Base-by-base conservation (phyloP, 2,888 invertebrate genomes). In the Carpatolechia fugitivella region DNA sequence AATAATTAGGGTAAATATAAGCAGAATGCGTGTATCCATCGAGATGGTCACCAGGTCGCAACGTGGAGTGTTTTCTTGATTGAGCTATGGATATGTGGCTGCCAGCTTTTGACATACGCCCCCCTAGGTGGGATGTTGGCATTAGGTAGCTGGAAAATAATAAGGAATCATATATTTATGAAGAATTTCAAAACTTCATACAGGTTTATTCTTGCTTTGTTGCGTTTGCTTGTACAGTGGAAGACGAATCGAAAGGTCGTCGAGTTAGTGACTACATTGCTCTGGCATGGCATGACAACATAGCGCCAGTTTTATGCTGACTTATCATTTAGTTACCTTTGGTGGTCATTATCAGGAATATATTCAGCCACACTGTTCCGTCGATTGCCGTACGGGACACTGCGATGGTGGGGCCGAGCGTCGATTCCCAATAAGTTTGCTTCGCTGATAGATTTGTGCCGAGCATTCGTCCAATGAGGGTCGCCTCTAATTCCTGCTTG, bases 371-470 rank as follows among this genome's bases (percentile, higher is more conserved):
- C 92, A 66, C 93, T 93, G 70, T 86, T 92, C 59, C 93, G 75
- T 61, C 93, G 82, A 35, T 91, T 88, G 59, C 62, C 72, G 54
- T 89, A 82, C 11, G 87, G 82, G 5, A 82, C 63, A 16, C 91
- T 33, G 2, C 36, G 20, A 1, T 33, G 85, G 0, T 72, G 85
- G 24, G 91, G 91, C 31, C 85, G 68, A 0, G 85, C 79, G 40
- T 93, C 93, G 1, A 92, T 89, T 1, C 93, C 92, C 40, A 97
- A 84, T 18, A 97, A 87, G 87, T 97, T 97, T 8, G 97, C 97
- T 78, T 97, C 97, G 67, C 97, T 97, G 64, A 94, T 94, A 59
- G 96, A 96, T 70, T 94, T 94, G 75, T 92, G 82, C 4, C 88
- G 69, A 0, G 82, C 65, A 62, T 71, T 79, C 7, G 84, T 81